Base-by-base conservation (phyloP, 2,113 vertebrate genomes). In the Myrmecobius fasciatus region DNA sequence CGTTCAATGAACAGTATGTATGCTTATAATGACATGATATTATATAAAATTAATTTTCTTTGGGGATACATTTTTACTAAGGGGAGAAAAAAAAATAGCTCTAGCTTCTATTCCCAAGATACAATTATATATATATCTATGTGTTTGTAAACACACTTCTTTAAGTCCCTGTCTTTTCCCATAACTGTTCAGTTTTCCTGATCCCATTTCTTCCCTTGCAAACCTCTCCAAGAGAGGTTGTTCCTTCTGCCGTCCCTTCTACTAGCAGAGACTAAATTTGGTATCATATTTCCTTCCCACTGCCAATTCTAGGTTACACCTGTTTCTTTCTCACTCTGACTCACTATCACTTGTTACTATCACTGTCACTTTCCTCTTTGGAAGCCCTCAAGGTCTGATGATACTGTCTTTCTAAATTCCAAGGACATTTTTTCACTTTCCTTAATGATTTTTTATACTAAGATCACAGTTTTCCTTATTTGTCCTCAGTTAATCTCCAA, bases 1-100 rank as follows among this genome's bases (percentile, higher is more conserved):
- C 25, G 10, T 49, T 95, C 52, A 91, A 49, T 75, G 49, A 49
- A 91, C 52, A 83, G 36, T 43, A 28, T 3, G 89, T 53, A 52
- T 28, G 20, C 46, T 89, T 10, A 28, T 75, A n/a, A 75, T 83
- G 20, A 83, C n/a, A 83, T 75, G 31, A 67, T 75, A 60, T 75
- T n/a, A 89, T 8, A 75, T 31, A 89, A 67, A 90, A 51, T 22
- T 91, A 24, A 83, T 31, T 90, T 93, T 3, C 90, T 56, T 48
- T 28, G 43, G 17, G 90, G 14, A 53, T 12, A 89, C 8, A 47
- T 91, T 56, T 91, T 54, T 46, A 46, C 49, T 43, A 83, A 36
- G 24, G 25, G 20, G 14, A 91, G 67, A 75, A 83, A 95, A 94
- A 31, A 60, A 83, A 83, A 67, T 95, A 90, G n/a, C 88, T 91